Conservation (phyloP, 2,113 vertebrate genomes). For the Himantopus leucocephalus region DNA sequence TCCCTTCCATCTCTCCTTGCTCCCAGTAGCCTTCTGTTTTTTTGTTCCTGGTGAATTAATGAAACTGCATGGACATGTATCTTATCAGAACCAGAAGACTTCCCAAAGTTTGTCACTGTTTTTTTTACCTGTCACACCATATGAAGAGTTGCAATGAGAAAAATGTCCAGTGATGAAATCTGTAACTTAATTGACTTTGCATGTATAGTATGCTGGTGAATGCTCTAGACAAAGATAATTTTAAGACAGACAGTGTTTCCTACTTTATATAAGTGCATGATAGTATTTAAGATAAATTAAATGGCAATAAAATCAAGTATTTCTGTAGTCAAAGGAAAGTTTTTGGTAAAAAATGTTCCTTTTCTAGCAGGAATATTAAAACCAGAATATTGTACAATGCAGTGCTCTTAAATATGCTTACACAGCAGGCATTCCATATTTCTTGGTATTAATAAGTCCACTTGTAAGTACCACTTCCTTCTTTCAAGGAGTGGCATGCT, state of each 20-base stretch:
- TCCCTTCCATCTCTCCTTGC: neutral
- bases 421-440: neutral
- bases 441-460: neutral
- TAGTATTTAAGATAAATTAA: neutral
- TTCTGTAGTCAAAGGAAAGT: neutral
- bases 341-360: neutral
- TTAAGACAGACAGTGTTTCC: neutral
- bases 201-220: neutral
- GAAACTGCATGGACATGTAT: neutral
- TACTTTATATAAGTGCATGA: neutral
- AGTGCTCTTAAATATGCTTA: neutral
- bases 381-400: neutral
- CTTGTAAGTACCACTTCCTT: neutral
- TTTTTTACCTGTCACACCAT: neutral
- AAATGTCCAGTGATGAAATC: neutral
- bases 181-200: neutral
- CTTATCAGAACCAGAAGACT: neutral
- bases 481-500: neutral
- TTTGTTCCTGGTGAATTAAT: neutral
- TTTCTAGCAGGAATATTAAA: neutral
- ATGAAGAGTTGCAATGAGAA: neutral
- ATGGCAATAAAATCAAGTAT: neutral
- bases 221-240: neutral
- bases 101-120: neutral
- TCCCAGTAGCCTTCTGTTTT: neutral